Base-by-base conservation (phyloP, 23 tunicate species). In the Ascidia mentula region DNA sequence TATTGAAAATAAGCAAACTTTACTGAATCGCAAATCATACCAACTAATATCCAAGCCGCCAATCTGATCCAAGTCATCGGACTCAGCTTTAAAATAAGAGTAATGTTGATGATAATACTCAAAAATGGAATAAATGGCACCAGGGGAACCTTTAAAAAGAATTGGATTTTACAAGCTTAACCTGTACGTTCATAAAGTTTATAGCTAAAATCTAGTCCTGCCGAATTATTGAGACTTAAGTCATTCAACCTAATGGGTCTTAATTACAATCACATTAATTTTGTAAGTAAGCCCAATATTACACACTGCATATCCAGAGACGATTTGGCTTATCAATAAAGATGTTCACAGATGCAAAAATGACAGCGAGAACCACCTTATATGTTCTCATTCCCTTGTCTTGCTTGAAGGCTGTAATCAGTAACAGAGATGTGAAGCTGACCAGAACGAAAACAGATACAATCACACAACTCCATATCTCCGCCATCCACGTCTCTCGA, bases 41-140 rank as follows among this genome's bases (percentile, higher is more conserved):
- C 95, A n/a, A 84, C 40, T 30, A 79, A 5, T 2, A 53, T 33
- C 95, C 95, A 89, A 12, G 84, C 42, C 31, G 73, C 85, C 40
- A 84, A 77, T 6, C 95, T 69, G 1, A 89, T 28, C 95, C 95
- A 89, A 31, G 95, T 89, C 76, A 84, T 38, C 22, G 89, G 89
- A 38, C 74, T 84, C 12, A 89, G 88, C 38, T 78, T 84, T 36
- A 89, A 31, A 13, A 89, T 79, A 12, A 89, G 40, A 6, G 69
- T 73, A 26, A 89, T 74, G 45, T 89, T 89, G n/a, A 89, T 83
- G 34, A 89, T 37, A n/a, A 78, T 77, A 75, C 95, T 89, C 30
- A 84, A 39, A 36, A 84, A 89, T 0, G 95, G 95, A 45, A 84
- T 13, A 26, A 78, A 79, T 15, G 95, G 95, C 15, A 89, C 95